Percentiles rank a stretch among this genome's conserved stretches.
phyloP scores from a whole-genome alignment of 2,797 vertebrate genomes.

The Ciconia nigra region DNA sequence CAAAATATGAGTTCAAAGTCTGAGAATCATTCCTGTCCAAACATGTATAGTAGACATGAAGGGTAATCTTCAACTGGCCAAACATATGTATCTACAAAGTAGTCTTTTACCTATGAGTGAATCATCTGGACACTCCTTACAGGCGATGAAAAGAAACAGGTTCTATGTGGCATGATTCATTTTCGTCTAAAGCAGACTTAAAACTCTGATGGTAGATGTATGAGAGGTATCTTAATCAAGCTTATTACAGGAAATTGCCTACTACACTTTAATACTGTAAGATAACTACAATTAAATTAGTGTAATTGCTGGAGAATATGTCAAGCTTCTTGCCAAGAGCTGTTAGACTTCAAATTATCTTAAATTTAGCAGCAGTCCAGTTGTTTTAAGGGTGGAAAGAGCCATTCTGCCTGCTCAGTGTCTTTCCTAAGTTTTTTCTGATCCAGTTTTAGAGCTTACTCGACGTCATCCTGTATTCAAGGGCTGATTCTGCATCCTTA shows the following conservation, averaged over 20 bases:
- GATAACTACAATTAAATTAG: slow-evolving; percentile 62
- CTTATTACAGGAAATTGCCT: slow-evolving; percentile 47
- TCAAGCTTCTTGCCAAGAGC: slow-evolving; percentile 50
- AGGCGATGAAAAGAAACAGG: neutral
- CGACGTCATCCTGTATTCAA: neutral
- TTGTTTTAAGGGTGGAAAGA: neutral
- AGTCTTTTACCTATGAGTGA: neutral
- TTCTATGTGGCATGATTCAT: neutral
- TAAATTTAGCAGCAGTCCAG: slow-evolving; percentile 15
- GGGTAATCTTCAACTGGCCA: neutral
- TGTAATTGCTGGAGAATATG: slow-evolving; percentile 43
- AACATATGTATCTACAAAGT: neutral
- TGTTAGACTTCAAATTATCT: slow-evolving; percentile 27
- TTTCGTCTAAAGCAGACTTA: neutral
- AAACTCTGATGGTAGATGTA: neutral
- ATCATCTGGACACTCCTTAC: neutral
- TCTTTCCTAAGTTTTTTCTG: neutral
- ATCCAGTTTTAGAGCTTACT: neutral
- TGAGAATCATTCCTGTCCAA: neutral
- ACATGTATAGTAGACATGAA: neutral
- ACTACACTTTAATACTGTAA: slow-evolving; percentile 23
- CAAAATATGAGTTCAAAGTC: neutral
- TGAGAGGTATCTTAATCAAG: slow-evolving; percentile 43
- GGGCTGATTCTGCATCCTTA: neutral
- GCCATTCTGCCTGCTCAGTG: neutral